Percentiles rank a stretch among this genome's conserved stretches.
phyloP scores from a whole-genome alignment of 2,113 vertebrate species.

The Aplodontia rufa region DNA sequence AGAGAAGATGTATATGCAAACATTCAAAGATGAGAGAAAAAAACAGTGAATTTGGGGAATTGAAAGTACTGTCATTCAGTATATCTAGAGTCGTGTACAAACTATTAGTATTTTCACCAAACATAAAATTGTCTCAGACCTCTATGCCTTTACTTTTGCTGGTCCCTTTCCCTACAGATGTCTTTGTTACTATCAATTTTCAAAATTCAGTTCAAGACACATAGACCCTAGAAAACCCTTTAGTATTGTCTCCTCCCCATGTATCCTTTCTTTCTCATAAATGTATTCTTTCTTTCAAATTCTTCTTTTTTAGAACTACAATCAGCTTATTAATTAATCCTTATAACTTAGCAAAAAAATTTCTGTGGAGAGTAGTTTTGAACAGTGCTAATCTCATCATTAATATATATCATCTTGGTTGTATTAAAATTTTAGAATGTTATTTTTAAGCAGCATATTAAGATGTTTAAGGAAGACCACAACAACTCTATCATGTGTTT shows the following conservation, averaged over 20 bases:
- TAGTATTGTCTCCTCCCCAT: not conserved
- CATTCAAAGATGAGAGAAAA: not conserved
- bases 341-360: not conserved
- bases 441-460: not conserved
- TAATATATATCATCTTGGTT: constrained; percentile 4
- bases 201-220: not conserved
- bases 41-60: not conserved
- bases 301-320: not conserved
- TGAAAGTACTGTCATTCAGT: not conserved
- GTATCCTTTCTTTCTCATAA: not conserved
- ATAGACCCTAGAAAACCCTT: not conserved
- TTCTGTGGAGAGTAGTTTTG: not conserved
- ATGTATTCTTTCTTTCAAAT: not conserved
- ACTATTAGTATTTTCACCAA: not conserved
- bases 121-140: not conserved
- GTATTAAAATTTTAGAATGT: not conserved
- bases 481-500: not conserved
- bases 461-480: not conserved
- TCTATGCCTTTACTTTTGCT: not conserved
- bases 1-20: not conserved
- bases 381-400: not conserved
- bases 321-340: not conserved
- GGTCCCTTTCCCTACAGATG: not conserved
- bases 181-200: not conserved
- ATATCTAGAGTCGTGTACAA: not conserved